Evolutionary conservation across 2,888 invertebrate genomes (phyloP).

Genomic region (Drosophila cognata): DNA sequence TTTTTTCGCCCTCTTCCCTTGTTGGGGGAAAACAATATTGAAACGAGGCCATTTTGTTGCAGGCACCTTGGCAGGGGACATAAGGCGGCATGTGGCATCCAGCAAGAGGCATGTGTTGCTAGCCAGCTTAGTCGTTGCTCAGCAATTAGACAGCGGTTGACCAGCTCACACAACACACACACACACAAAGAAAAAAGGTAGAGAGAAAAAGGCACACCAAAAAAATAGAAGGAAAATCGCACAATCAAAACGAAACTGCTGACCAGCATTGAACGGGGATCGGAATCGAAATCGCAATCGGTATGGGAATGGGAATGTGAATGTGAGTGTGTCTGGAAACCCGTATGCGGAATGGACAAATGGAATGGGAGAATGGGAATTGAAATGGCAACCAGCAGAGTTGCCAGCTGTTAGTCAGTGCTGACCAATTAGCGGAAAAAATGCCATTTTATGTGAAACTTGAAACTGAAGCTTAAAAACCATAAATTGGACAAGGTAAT

Average conservation of each 20-base stretch:
- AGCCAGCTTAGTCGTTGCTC: slow-evolving; percentile 43
- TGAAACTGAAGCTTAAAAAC: not conserved
- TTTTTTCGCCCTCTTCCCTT: slow-evolving; percentile 1
- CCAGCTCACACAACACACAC: slow-evolving; percentile 27
- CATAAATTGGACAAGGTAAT: rapidly evolving
- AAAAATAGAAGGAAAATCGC: slow-evolving; percentile 59
- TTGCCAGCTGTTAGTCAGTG: slow-evolving; percentile 31
- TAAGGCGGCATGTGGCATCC: slow-evolving; percentile 23
- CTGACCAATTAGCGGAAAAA: not conserved
- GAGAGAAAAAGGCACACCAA: slow-evolving; percentile 53
- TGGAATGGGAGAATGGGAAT: slow-evolving; percentile 17
- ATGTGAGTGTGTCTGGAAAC: slow-evolving; percentile 23
- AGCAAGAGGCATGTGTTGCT: slow-evolving; percentile 12
- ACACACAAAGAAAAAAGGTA: slow-evolving; percentile 20
- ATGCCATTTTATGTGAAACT: not conserved
- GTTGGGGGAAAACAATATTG: slow-evolving; percentile 66
- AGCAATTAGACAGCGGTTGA: slow-evolving; percentile 74
- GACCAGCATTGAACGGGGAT: slow-evolving; percentile 64
- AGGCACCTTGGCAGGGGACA: slow-evolving; percentile 45
- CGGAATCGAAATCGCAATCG: slow-evolving; percentile 17
- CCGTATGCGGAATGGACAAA: slow-evolving; percentile 28
- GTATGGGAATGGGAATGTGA: slow-evolving; percentile 33
- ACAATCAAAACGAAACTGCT: slow-evolving; percentile 78
- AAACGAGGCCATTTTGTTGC: slow-evolving; percentile 50
- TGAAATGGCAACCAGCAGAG: slow-evolving; percentile 27